A percentile compares a stretch with the other conserved stretches of the same genome.
Evolutionary conservation across 2,113 vertebrate genomes (phyloP).

Genomic region (Mola mola): DNA sequence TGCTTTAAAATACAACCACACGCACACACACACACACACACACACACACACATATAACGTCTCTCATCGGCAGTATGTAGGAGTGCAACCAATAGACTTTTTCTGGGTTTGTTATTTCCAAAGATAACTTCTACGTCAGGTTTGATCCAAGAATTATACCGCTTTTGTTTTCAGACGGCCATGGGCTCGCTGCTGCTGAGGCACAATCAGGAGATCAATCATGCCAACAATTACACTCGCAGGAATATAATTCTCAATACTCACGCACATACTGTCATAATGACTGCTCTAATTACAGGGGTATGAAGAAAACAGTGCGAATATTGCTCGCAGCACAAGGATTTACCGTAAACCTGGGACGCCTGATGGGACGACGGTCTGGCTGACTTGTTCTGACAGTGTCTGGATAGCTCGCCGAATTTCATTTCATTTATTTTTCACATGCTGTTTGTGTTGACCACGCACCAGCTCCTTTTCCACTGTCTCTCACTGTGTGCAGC

Average conservation of each 20-base stretch:
- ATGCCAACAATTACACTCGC: conserved; percentile 62
- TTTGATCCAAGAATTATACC: conserved; percentile 64
- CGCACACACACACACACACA: conserved; percentile 15
- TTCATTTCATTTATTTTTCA: conserved; percentile 35
- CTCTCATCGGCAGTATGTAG: conserved; percentile 42
- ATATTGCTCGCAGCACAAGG: conserved; percentile 30
- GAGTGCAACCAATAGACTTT: conserved; percentile 51
- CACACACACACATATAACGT: background rate
- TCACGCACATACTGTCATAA: conserved; percentile 73
- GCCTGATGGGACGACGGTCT: conserved; percentile 25
- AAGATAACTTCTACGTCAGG: conserved; percentile 60
- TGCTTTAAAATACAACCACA: conserved; percentile 10
- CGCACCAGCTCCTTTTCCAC: background rate
- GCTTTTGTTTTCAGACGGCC: conserved; percentile 54
- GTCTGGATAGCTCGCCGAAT: conserved; percentile 23
- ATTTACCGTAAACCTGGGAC: conserved; percentile 24
- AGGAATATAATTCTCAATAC: conserved; percentile 69
- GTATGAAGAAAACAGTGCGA: conserved; percentile 40
- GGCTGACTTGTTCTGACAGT: conserved; percentile 50
- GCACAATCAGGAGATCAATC: conserved; percentile 47
- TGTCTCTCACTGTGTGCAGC: background rate
- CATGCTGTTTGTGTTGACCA: background rate
- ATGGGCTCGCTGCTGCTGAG: conserved; percentile 47
- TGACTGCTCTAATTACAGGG: conserved; percentile 61
- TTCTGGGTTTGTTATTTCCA: conserved; percentile 46